Conservation (phyloP, 2,888 invertebrate species). For the Fragum whitleyi region DNA sequence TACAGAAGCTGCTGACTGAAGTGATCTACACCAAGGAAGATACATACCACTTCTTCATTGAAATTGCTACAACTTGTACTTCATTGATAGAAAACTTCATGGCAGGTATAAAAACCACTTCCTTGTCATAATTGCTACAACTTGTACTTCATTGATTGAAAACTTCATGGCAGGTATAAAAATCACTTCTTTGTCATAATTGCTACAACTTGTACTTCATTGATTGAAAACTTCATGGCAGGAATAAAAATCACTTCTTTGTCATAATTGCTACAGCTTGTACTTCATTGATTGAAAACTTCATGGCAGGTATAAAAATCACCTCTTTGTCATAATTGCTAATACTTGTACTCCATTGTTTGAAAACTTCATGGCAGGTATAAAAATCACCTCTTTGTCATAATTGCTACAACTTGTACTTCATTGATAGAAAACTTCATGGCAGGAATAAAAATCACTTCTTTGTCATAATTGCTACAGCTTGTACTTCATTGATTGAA, state of each 20-base stretch:
- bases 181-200: too few species aligned
- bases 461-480: too few species aligned
- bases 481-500: too few species aligned
- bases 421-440: slow-evolving; percentile 48
- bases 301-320: too few species aligned
- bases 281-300: too few species aligned
- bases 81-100: slow-evolving; percentile 51
- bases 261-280: slow-evolving; percentile 51
- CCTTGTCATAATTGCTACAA: too few species aligned
- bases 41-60: slow-evolving; percentile 59
- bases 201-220: too few species aligned
- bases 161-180: too few species aligned
- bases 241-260: slow-evolving; percentile 44
- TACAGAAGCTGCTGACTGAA: slow-evolving; percentile 57
- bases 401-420: slow-evolving; percentile 42
- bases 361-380: slow-evolving; percentile 55
- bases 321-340: too few species aligned
- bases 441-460: slow-evolving; percentile 30
- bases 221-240: too few species aligned
- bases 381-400: neutral
- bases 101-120: slow-evolving; percentile 32
- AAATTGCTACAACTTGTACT: slow-evolving; percentile 52
- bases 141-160: too few species aligned
- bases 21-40: slow-evolving; percentile 51
- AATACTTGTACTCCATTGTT: slow-evolving; percentile 50